Conservation (phyloP, 1,140 invertebrate species). For the Drosophila littoralis region DNA sequence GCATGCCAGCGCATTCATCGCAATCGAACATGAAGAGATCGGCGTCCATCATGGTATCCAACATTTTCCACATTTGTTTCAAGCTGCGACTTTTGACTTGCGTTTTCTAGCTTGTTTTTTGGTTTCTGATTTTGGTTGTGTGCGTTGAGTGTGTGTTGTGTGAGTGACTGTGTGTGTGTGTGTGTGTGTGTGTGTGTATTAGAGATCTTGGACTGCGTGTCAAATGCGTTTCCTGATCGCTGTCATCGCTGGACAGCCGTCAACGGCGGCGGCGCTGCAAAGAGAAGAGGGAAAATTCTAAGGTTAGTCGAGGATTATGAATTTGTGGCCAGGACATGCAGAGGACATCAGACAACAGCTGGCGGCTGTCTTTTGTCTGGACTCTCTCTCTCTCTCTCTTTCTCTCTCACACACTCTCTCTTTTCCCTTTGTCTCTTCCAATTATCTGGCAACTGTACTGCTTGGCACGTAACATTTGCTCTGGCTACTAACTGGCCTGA, state of each 20-base stretch:
- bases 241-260: constrained; percentile 73
- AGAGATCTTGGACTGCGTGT: constrained; percentile 58
- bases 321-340: constrained; percentile 19
- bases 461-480: constrained; percentile 57
- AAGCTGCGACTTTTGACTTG: neutral
- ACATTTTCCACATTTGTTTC: constrained; percentile 82
- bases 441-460: constrained; percentile 64
- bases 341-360: constrained; percentile 25
- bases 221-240: constrained; percentile 72
- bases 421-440: constrained; percentile 2
- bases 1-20: constrained; percentile 86
- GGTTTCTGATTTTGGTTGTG: constrained; percentile 20
- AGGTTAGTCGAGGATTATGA: constrained; percentile 47
- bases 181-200: constrained; percentile 14
- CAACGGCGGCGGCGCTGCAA: constrained; percentile 66
- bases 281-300: constrained; percentile 10
- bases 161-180: constrained; percentile 10
- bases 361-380: neutral
- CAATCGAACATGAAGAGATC: constrained; percentile 79
- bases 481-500: constrained; percentile 44
- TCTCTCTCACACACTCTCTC: neutral
- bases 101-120: constrained; percentile 7
- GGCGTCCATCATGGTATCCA: constrained; percentile 70
- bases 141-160: constrained; percentile 1
- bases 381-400: constrained; percentile 16